Evolutionary conservation across 2,888 invertebrate genomes (phyloP).

Genomic region (Erebia palarica): DNA sequence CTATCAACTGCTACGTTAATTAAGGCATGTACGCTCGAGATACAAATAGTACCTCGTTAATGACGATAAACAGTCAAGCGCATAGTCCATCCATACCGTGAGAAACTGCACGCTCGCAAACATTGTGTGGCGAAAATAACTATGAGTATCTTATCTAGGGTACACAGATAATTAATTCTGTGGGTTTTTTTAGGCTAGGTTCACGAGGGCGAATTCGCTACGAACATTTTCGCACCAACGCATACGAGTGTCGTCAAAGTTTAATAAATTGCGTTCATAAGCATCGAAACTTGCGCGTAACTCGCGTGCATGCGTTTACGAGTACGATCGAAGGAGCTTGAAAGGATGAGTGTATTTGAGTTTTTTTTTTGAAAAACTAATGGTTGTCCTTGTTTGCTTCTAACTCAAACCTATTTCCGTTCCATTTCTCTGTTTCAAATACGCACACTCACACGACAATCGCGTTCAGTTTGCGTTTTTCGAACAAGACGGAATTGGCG

Average conservation of each 20-base stretch:
- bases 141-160: background rate
- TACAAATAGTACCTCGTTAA: slow-evolving; percentile 55
- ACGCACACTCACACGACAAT: no score
- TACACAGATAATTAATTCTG: slow-evolving; percentile 1
- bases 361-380: no score
- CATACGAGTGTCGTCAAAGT: no score
- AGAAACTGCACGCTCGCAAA: slow-evolving; percentile 41
- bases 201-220: background rate
- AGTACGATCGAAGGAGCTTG: no score
- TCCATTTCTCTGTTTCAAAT: background rate
- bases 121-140: slow-evolving; percentile 22
- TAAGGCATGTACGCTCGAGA: slow-evolving; percentile 36
- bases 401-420: background rate
- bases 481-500: no score
- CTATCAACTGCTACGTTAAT: slow-evolving; percentile 6
- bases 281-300: no score
- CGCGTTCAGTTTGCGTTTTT: no score
- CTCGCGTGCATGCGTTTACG: no score
- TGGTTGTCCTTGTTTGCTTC: no score
- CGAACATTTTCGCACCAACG: no score
- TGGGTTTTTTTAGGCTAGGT: background rate
- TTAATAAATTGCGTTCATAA: no score
- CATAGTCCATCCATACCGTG: slow-evolving; percentile 48
- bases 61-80: slow-evolving; percentile 48
- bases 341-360: no score